These are phyloP conservation scores for Guaruba guarouba DNA, from an alignment of 2,113 vertebrate species.

Conservation along the genomic window DNA sequence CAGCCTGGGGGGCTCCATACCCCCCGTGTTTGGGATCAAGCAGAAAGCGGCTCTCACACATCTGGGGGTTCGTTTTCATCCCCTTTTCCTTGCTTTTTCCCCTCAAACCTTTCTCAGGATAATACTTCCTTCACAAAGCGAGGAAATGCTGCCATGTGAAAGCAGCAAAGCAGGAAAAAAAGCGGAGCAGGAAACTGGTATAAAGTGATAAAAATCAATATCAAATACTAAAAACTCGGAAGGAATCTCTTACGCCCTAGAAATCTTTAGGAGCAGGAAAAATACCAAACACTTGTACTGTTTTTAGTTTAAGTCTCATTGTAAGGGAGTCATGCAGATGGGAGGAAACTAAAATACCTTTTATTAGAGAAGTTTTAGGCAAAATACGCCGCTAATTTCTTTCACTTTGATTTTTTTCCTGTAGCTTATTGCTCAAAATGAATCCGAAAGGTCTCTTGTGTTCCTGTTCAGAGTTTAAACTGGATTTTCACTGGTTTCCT, in stretches of 20 bases:
- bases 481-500: not conserved
- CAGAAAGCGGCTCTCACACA: not conserved
- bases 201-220: not conserved
- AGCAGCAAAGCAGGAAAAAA: not conserved
- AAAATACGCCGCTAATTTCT: not conserved
- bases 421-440: not conserved
- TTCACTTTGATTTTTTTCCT: slow-evolving; percentile 55
- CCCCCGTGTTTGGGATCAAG: fast-evolving
- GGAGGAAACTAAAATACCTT: not conserved
- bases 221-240: not conserved
- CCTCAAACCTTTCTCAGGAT: fast-evolving
- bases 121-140: not conserved
- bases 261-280: not conserved
- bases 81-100: fast-evolving
- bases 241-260: no score
- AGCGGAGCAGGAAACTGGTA: not conserved
- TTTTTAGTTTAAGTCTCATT: fast-evolving
- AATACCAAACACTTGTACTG: not conserved
- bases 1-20: fast-evolving
- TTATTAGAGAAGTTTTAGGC: not conserved
- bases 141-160: not conserved
- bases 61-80: not conserved
- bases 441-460: not conserved
- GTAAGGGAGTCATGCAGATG: fast-evolving
- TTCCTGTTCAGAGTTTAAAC: not conserved